Evolutionary conservation across 2,888 invertebrate genomes (phyloP), one percentile per base, ranked within the genome.

Genomic region (Leptinotarsa peninsularis): DNA sequence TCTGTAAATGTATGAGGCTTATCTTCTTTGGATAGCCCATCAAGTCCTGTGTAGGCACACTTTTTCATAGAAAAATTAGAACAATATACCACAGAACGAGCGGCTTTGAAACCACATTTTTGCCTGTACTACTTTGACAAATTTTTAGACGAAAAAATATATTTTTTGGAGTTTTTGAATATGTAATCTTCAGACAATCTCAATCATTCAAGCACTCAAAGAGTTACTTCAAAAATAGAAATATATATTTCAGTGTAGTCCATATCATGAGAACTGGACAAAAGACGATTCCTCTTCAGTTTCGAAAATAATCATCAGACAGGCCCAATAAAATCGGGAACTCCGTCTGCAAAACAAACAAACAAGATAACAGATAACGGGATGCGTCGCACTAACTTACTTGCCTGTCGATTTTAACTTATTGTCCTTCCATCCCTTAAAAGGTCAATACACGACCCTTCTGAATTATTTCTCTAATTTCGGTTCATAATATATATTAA

Each of bases 321-420:
- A 79, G 77, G 77, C 71, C 79, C 82, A 80, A 82, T 82, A 82
- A 82, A 82, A 80, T 78, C 78, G 71, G 79, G 73, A 78, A 80
- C 49, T 67, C 58, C 27, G 67, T 69, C 69, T 63, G 67, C 68
- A 75, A 79, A 81, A 80, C 81, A 81, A 81, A 82, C 82, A 82
- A 82, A 81, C 81, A 80, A 81, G 81, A 81, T 82, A 82, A 77
- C 67, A 77, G 79, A 78, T 79, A 79, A 78, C 78, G 66, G 76
- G 77, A 76, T 79, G 79, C 76, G 76, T 75, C 72, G 78, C 80
- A 79, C 79, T 81, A 82, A 82, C 79, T 82, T 80, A 82, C 69
- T 74, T 76, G 75, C 70, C 78, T 80, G 81, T 81, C 81, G 79
- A 81, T 81, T 72, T 78, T 80, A 80, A 80, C 80, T 80, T 80